Conservation (phyloP, 2,113 vertebrate species). For the Syngnathoides biaculeatus region DNA sequence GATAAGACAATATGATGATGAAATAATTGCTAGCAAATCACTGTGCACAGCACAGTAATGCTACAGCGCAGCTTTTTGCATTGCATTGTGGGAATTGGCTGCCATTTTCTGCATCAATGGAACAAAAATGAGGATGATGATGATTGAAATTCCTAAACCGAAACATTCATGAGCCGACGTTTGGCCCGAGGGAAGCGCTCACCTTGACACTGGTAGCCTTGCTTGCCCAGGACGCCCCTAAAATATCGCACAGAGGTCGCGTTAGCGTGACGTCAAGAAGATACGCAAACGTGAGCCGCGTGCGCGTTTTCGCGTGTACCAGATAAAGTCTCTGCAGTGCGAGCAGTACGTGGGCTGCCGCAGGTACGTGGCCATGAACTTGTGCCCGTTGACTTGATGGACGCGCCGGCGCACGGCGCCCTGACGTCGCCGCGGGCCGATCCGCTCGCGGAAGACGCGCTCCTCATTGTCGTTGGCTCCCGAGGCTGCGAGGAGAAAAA, state of each 20-base stretch:
- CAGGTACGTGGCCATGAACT: constrained; percentile 99
- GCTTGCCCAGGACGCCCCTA: constrained; percentile 99
- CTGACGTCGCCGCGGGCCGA: constrained; percentile 91
- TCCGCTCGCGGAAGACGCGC: constrained; percentile 91
- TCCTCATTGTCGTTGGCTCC: constrained; percentile 95
- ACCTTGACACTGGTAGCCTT: constrained; percentile 99
- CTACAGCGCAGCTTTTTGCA: too few species aligned
- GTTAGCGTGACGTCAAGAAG: constrained; percentile 8
- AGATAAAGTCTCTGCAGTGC: constrained; percentile 97
- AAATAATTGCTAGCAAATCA: too few species aligned
- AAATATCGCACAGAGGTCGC: constrained; percentile 54
- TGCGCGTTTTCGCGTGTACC: constrained; percentile 65
- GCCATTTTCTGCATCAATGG: too few species aligned
- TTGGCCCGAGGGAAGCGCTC: constrained; percentile 63
- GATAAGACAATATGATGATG: too few species aligned
- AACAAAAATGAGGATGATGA: too few species aligned
- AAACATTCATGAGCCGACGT: too few species aligned
- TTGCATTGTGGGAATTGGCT: too few species aligned
- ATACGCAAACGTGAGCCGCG: constrained; percentile 15
- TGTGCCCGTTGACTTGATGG: constrained; percentile 98
- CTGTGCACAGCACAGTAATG: too few species aligned
- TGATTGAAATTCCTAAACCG: too few species aligned
- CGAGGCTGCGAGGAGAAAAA: constrained; percentile 45
- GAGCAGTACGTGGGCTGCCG: constrained; percentile 97
- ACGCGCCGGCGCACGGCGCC: constrained; percentile 94